These are phyloP conservation scores for Cyprinus carpio DNA, from an alignment of 2,113 vertebrate genomes.

Conservation along the genomic window DNA sequence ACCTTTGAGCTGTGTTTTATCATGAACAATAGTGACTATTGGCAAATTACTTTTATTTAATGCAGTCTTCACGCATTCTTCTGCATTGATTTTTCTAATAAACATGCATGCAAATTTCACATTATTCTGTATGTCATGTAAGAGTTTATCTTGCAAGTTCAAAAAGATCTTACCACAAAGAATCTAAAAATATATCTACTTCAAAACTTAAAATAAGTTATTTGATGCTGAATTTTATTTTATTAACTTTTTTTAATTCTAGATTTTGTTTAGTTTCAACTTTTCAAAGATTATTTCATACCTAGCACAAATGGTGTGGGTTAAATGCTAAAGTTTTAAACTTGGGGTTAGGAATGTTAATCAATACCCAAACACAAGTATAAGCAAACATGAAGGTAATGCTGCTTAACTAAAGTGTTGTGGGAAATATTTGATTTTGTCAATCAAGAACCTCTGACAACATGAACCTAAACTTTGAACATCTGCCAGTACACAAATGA, in stretches of 20 bases:
- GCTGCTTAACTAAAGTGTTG: background rate
- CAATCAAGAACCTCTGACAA: background rate
- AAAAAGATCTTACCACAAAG: background rate
- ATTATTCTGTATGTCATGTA: no score
- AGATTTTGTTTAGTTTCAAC: background rate
- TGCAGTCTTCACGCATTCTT: background rate
- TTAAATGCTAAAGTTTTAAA: background rate
- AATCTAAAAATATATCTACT: background rate
- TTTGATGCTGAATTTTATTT: background rate
- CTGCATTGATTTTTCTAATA: background rate
- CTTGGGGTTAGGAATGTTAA: background rate
- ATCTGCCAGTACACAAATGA: background rate
- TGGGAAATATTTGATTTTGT: background rate
- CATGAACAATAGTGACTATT: constrained; percentile 3
- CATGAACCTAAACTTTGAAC: constrained; percentile 28
- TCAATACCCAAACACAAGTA: background rate
- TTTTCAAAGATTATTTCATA: background rate
- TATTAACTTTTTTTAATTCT: no score
- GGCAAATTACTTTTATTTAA: background rate
- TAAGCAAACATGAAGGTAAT: background rate
- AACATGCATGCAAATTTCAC: background rate
- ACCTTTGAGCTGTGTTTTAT: constrained; percentile 32
- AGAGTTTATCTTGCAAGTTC: background rate
- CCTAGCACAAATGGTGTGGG: background rate
- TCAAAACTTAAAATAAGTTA: background rate